Base-by-base conservation (phyloP, 2,888 invertebrate species). In the Nymphalis urticae region DNA sequence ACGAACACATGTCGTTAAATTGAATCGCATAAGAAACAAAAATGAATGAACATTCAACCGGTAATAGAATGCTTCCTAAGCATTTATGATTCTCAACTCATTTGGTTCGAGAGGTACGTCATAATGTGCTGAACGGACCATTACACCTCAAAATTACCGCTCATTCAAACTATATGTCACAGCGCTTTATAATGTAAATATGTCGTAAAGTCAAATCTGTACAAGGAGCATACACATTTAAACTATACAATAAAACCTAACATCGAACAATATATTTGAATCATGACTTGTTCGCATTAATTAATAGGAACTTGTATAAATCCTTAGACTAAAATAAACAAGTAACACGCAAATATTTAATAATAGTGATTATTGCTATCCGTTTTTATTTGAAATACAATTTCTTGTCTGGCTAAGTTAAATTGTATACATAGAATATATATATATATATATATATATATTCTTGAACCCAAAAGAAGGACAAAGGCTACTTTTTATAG, bases 81-180 rank as follows among this genome's bases (percentile, higher is more conserved):
- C 53, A 42, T 66, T 62, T 53, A 66, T 83, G 83, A 85, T 64
- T 69, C 70, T 63, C 69, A 62, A 62, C 60, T 48, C 54, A 66
- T 48, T 54, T 48, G 48, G 54, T 54, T 50, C 17, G 36, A 54
- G 61, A 21, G 66, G 77, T 77, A 81, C 80, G 85, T 82, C 81
- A 82, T 87, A 86, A 88, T 80, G 81, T 81, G 76, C 71, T 79
- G 81, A 80, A 85, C 86, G 91, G 81, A 75, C 85, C 89, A 90
- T 91, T 91, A 88, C 89, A 82, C 85, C 78, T 81, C 84, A 83
- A 87, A 90, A 89, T 91, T 88, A 89, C 87, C 81, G 83, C 83
- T 80, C 81, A 78, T 82, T 82, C 84, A 77, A 80, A 80, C 82
- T 78, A 83, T 87, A 85, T 84, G 86, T 89, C 88, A 86, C 80